These are phyloP conservation scores for Coregonus ussuriensis DNA, from an alignment of 2,797 vertebrate genomes.

Conservation along the genomic window DNA sequence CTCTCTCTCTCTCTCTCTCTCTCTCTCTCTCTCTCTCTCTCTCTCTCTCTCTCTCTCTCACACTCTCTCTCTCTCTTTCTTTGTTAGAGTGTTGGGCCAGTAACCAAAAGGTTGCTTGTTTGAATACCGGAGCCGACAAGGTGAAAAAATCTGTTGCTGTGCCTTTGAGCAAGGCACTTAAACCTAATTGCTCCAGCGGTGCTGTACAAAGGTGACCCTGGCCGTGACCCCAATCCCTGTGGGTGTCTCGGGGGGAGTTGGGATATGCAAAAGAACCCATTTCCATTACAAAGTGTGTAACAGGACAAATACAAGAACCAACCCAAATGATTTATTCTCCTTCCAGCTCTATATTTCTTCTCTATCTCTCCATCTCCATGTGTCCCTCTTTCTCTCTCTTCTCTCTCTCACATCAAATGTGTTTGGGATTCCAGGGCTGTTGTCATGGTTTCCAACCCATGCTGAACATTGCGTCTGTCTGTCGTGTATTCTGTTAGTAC, in stretches of 20 bases:
- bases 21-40: background rate
- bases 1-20: constrained; percentile 27
- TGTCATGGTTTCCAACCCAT: constrained; percentile 71
- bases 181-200: too few species aligned
- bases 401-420: constrained; percentile 8
- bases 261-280: too few species aligned
- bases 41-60: constrained; percentile 26
- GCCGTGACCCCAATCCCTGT: too few species aligned
- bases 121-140: too few species aligned
- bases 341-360: background rate
- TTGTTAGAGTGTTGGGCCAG: constrained; percentile 5
- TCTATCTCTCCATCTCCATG: background rate
- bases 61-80: constrained; percentile 14
- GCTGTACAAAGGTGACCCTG: too few species aligned
- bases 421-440: constrained; percentile 62
- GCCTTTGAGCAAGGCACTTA: too few species aligned
- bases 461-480: constrained; percentile 67
- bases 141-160: too few species aligned
- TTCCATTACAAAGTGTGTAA: too few species aligned
- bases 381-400: constrained; percentile 12
- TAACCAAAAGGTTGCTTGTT: too few species aligned
- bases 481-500: constrained; percentile 48
- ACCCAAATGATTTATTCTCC: too few species aligned
- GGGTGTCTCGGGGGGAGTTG: too few species aligned
- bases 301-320: too few species aligned